Conservation (phyloP, 1,140 invertebrate species). For the Drosophila pachea region DNA sequence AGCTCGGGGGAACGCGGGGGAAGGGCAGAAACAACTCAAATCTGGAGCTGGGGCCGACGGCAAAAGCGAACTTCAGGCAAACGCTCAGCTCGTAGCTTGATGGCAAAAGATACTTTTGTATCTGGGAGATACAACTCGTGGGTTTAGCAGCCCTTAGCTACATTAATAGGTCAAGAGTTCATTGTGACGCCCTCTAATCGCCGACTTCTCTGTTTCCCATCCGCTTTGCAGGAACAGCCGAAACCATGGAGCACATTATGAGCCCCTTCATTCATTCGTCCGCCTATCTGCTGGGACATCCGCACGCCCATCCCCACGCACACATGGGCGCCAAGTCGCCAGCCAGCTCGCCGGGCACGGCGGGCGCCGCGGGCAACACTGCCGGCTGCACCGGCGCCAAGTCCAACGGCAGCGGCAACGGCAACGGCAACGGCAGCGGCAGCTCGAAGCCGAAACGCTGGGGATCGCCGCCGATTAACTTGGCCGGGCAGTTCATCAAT, state of each 20-base stretch:
- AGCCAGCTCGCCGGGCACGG: conserved; percentile 58
- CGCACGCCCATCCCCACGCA: conserved; percentile 12
- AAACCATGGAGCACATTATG: conserved; percentile 76
- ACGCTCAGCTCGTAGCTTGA: too few species aligned
- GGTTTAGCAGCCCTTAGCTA: background rate
- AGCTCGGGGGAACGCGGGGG: too few species aligned
- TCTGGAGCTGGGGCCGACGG: too few species aligned
- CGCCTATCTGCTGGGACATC: conserved; percentile 65
- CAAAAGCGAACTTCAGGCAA: too few species aligned
- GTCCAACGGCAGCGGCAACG: conserved; percentile 2
- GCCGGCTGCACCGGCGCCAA: background rate
- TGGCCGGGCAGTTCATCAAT: conserved; percentile 94
- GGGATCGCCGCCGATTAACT: conserved; percentile 86
- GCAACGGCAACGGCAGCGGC: background rate
- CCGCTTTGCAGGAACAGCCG: conserved; percentile 6
- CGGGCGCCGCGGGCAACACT: background rate
- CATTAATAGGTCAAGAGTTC: background rate
- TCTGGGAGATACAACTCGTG: background rate
- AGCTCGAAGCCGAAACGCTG: conserved; percentile 67
- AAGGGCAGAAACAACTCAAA: too few species aligned
- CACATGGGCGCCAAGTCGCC: conserved; percentile 51
- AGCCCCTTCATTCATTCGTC: conserved; percentile 67
- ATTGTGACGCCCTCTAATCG: conserved; percentile 26
- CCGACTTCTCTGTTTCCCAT: conserved; percentile 8
- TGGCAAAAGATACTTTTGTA: conserved; percentile 10